A percentile compares a stretch with the other conserved stretches of the same genome.
These are phyloP conservation scores for Oncorhynchus masou DNA, from an alignment of 2,113 vertebrate species.

Conservation along the genomic window DNA sequence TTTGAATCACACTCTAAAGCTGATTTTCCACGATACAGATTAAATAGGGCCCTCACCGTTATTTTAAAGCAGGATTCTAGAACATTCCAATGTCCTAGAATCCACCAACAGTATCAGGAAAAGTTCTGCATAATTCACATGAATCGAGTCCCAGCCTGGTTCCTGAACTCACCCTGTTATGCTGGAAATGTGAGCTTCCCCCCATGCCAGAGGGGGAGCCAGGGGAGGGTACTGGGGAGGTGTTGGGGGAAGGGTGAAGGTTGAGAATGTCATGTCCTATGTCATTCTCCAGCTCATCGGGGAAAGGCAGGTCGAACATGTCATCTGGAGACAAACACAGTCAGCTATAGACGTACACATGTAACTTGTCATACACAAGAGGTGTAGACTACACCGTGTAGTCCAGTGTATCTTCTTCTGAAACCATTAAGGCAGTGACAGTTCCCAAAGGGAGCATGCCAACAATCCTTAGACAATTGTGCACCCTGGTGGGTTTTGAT, in stretches of 20 bases:
- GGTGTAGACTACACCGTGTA: background rate
- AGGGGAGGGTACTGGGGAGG: slow-evolving; percentile 90
- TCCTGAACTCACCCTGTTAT: slow-evolving; percentile 82
- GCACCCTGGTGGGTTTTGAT: too few species aligned
- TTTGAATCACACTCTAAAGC: too few species aligned
- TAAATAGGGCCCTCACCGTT: too few species aligned
- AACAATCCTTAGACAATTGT: too few species aligned
- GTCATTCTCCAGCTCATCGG: slow-evolving; percentile 97
- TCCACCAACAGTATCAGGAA: too few species aligned
- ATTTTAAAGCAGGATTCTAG: too few species aligned
- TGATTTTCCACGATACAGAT: too few species aligned
- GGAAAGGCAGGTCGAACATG: slow-evolving; percentile 95
- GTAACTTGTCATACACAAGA: too few species aligned
- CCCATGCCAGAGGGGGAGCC: slow-evolving; percentile 92
- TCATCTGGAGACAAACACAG: slow-evolving; percentile 75
- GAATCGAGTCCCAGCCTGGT: background rate
- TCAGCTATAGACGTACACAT: background rate
- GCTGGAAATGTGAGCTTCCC: slow-evolving; percentile 89
- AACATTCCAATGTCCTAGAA: too few species aligned
- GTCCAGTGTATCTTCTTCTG: too few species aligned
- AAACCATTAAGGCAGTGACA: too few species aligned
- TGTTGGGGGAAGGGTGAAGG: slow-evolving; percentile 92
- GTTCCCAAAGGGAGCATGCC: too few species aligned
- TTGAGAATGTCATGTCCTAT: slow-evolving; percentile 90
- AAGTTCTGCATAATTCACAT: background rate